Conservation (phyloP, 2,888 invertebrate genomes). For the Heteromurus nitidus region DNA sequence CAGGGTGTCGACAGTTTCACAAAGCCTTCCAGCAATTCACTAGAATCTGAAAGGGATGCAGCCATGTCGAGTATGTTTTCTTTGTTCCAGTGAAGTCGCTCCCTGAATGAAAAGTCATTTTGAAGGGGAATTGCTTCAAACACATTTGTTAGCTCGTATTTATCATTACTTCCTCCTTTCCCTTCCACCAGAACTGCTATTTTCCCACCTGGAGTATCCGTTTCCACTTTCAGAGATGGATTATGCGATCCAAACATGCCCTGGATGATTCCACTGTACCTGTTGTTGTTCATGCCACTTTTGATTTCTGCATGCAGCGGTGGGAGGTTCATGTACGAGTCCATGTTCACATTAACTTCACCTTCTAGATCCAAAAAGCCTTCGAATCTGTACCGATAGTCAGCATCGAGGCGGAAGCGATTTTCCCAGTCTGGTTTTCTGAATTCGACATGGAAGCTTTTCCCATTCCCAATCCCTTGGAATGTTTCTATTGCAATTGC, state of each 20-base stretch:
- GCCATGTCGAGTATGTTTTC: constrained; percentile 34
- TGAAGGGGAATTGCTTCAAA: constrained; percentile 48
- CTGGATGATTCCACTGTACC: constrained; percentile 71
- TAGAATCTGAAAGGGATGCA: constrained; percentile 20
- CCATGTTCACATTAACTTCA: constrained; percentile 70
- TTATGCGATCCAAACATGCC: constrained; percentile 65
- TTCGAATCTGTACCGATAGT: constrained; percentile 72
- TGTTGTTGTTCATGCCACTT: constrained; percentile 67
- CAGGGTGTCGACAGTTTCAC: constrained; percentile 65
- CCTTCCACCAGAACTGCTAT: constrained; percentile 53
- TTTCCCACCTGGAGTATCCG: constrained; percentile 33
- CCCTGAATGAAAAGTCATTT: constrained; percentile 40
- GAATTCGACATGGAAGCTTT: constrained; percentile 73
- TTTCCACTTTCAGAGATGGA: constrained; percentile 63
- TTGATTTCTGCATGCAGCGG: constrained; percentile 68
- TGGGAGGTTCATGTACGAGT: constrained; percentile 72
- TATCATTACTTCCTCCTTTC: constrained; percentile 46
- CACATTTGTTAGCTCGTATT: constrained; percentile 34
- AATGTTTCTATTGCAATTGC: constrained; percentile 71
- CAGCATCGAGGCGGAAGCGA: constrained; percentile 72
- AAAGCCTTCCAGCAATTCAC: constrained; percentile 57
- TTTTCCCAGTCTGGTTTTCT: constrained; percentile 72
- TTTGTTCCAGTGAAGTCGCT: constrained; percentile 40
- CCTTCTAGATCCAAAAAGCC: constrained; percentile 71
- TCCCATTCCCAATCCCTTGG: constrained; percentile 71